Conservation (phyloP, 2,888 invertebrate genomes). For the Ptychoptera albimana region DNA sequence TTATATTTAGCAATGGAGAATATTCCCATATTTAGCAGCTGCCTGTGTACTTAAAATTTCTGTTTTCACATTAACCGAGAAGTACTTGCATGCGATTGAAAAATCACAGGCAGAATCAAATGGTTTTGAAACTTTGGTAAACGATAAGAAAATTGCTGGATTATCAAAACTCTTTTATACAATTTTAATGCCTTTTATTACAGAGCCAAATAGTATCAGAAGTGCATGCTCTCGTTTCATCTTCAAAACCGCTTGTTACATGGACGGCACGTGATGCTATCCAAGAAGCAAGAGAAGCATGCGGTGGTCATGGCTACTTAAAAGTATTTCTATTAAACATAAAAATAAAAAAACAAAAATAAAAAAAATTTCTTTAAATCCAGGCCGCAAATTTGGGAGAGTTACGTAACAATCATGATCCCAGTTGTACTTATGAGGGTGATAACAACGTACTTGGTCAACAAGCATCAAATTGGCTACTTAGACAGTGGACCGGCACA, state of each 20-base stretch:
- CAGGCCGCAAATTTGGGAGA: conserved; percentile 66
- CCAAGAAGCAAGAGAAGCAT: conserved; percentile 71
- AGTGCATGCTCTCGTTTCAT: conserved; percentile 47
- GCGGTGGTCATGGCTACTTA: conserved; percentile 74
- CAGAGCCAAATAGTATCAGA: conserved; percentile 36
- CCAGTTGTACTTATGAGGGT: conserved; percentile 83
- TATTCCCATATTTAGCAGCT: conserved; percentile 53
- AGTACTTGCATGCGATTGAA: conserved; percentile 51
- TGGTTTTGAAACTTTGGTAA: conserved; percentile 27
- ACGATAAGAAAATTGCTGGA: conserved; percentile 7
- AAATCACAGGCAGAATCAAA: conserved; percentile 36
- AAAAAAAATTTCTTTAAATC: not conserved
- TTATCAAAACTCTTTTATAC: not conserved
- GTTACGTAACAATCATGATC: conserved; percentile 72
- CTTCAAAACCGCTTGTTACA: conserved; percentile 47
- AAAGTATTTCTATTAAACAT: conserved; percentile 9
- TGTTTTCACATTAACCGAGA: conserved; percentile 43
- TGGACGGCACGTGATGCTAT: conserved; percentile 65
- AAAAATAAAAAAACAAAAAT: not conserved
- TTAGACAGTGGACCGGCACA: conserved; percentile 43
- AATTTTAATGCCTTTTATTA: conserved; percentile 2
- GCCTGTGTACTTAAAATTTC: conserved; percentile 45
- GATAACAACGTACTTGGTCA: conserved; percentile 86
- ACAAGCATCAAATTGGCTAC: conserved; percentile 77
- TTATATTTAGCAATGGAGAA: conserved; percentile 46